These are phyloP conservation scores for Parus major DNA, from an alignment of 2,113 vertebrate genomes.

Conservation along the genomic window DNA sequence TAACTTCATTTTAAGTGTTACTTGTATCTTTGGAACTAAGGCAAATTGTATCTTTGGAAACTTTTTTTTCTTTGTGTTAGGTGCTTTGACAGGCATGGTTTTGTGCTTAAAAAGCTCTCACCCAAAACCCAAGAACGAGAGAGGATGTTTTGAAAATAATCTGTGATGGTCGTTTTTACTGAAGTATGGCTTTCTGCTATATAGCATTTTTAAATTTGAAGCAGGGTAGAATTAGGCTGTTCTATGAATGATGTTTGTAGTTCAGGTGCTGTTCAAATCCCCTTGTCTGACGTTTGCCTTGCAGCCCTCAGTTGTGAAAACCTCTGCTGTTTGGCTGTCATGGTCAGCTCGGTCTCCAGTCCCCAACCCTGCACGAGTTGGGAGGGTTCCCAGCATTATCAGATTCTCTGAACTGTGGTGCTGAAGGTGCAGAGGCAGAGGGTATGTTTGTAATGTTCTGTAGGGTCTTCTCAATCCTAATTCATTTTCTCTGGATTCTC, in stretches of 20 bases:
- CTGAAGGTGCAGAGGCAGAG: neutral
- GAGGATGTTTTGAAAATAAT: neutral
- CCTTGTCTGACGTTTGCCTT: neutral
- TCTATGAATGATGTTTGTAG: neutral
- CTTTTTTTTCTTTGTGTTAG: neutral
- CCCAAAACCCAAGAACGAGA: neutral
- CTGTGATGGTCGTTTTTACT: neutral
- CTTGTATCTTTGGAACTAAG: neutral
- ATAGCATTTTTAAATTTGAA: neutral
- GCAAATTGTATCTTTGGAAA: neutral
- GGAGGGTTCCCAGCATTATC: neutral
- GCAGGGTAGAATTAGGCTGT: neutral
- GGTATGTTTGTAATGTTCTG: neutral
- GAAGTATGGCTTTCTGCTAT: neutral
- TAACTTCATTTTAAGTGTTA: neutral
- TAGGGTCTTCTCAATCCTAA: neutral
- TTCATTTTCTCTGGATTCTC: neutral
- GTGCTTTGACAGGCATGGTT: neutral
- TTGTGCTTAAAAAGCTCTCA: neutral
- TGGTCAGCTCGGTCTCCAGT: neutral
- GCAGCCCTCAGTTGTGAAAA: neutral
- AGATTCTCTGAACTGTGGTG: neutral
- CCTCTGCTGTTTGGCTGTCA: accelerated
- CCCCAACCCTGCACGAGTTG: neutral
- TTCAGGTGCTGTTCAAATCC: neutral